These are phyloP conservation scores for Neosilurus hyrtlii DNA, from an alignment of 2,797 vertebrate genomes.

Conservation along the genomic window DNA sequence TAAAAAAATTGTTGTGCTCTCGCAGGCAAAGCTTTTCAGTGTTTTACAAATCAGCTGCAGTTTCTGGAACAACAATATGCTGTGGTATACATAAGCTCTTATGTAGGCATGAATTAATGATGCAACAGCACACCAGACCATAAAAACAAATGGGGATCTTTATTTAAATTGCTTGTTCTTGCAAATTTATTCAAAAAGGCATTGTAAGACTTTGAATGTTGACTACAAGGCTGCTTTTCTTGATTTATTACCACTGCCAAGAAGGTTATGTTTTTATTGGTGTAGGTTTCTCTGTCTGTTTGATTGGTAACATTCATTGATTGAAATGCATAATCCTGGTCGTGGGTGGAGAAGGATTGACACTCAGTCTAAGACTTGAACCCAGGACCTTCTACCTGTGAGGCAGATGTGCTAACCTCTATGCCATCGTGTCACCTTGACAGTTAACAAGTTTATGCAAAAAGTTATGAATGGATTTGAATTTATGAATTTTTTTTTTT, in stretches of 20 bases:
- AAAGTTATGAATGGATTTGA: too few relatives aligned
- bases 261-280: too few relatives aligned
- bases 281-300: too few relatives aligned
- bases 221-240: neutral
- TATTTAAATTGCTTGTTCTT: neutral
- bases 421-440: too few relatives aligned
- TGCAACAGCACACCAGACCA: neutral
- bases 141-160: neutral
- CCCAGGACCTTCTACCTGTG: too few relatives aligned
- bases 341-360: too few relatives aligned
- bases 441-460: too few relatives aligned
- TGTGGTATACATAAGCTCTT: neutral
- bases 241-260: neutral
- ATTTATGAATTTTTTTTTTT: too few relatives aligned
- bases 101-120: neutral
- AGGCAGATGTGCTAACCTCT: too few relatives aligned
- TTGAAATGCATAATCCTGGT: too few relatives aligned
- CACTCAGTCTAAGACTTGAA: too few relatives aligned
- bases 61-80: neutral
- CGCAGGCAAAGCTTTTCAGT: neutral
- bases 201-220: neutral
- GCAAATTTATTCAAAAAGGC: neutral
- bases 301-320: too few relatives aligned
- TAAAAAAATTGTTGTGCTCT: conserved; percentile 20
- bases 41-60: conserved; percentile 29